Base-by-base conservation (phyloP, 1,140 invertebrate genomes). In the Diprion similis region DNA sequence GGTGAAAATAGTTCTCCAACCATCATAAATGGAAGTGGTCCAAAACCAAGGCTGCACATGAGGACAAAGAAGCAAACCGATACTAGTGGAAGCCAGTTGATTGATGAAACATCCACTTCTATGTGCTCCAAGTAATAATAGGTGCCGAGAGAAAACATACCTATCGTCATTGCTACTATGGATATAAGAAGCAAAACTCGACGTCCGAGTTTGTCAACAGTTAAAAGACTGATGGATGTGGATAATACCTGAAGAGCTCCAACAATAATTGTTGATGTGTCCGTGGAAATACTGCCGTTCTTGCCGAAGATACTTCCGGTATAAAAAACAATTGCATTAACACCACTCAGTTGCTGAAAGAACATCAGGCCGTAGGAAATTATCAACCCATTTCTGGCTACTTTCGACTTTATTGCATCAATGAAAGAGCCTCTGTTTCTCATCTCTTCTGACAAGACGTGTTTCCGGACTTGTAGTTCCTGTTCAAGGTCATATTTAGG, bases 271-370 rank as follows among this genome's bases (percentile, higher is more conserved):
- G 94, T 91, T 0, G 91, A 70, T 7, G 17, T 17, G 15, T 37
- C 10, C 0, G 80, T 87, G 11, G 91, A 59, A 4, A 84, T 75
- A 17, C 89, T 89, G 1, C 91, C 89, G 8, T 93, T 89, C n/a
- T 84, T 88, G 67, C 89, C 75, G 78, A 97, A 96, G 73, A 98
- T 96, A 0, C 86, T 80, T 0, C 90, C 90, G 0, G 93, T 90
- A 78, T 96, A 96, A 83, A 96, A 96, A 73, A 96, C 93, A 18
- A 97, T 93, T 0, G 93, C 94, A 78, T 97, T 97, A 19, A 97
- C 94, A 64, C 96, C 95, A 71, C 92, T 93, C 45, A 97, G 86
- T 83, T 97, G 96, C 81, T 97, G 95, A 83, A 97, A 94, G 70
- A 95, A 87, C 94, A 97, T 96, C 1, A 97, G 87, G 15, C 92